phyloP scores from a whole-genome alignment of 2,113 vertebrate species.

The Diadophis punctatus region DNA sequence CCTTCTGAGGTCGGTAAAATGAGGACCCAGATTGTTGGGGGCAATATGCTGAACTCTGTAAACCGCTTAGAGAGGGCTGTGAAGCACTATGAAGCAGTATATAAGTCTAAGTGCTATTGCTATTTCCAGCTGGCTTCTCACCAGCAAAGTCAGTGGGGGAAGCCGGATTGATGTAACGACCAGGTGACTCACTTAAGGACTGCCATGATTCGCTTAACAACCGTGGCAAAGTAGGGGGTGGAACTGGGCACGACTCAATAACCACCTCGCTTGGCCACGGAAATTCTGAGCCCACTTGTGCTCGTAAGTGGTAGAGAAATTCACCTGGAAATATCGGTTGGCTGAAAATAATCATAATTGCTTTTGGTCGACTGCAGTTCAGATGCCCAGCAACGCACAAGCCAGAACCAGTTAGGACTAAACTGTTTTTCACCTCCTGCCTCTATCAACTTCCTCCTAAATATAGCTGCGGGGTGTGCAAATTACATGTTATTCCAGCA shows the following conservation, averaged over 20 bases:
- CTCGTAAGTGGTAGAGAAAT: neutral
- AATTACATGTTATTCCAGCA: neutral
- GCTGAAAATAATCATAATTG: neutral
- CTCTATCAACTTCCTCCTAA: neutral
- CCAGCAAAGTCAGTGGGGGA: too few species aligned
- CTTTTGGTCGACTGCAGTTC: neutral
- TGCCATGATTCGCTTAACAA: neutral
- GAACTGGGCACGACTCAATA: neutral
- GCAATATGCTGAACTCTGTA: too few species aligned
- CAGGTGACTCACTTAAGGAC: neutral
- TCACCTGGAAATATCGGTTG: neutral
- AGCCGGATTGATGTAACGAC: too few species aligned
- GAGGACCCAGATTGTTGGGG: too few species aligned
- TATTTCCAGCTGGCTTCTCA: too few species aligned
- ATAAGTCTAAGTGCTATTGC: too few species aligned
- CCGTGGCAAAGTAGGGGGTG: neutral
- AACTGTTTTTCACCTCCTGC: neutral
- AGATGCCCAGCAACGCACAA: neutral
- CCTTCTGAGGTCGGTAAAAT: too few species aligned
- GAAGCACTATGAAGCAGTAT: too few species aligned
- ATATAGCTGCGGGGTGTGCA: neutral
- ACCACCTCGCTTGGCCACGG: neutral
- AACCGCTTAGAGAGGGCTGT: too few species aligned
- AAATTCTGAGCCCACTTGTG: neutral
- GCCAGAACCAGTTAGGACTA: neutral